Evolutionary conservation across 2,797 vertebrate species (phyloP).

Genomic region (Neoniphon sammara): DNA sequence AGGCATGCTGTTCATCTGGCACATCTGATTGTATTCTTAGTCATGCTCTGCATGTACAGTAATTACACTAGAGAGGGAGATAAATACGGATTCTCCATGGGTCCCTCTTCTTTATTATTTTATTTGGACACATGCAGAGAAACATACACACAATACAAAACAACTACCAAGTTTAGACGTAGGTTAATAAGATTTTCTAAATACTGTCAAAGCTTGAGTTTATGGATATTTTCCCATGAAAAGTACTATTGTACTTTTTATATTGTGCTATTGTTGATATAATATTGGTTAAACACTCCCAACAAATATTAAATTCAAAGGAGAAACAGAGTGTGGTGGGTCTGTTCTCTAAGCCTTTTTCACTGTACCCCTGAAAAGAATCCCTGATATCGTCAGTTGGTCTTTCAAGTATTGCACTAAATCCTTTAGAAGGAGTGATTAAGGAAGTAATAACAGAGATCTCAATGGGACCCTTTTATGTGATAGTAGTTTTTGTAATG

Average conservation of each 20-base stretch:
- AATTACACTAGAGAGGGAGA: constrained; percentile 23
- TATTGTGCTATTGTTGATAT: too few relatives aligned
- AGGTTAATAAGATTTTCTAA: too few relatives aligned
- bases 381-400: too few relatives aligned
- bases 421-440: background rate
- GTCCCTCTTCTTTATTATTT: background rate
- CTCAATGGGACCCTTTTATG: background rate
- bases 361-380: too few relatives aligned
- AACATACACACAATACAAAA: background rate
- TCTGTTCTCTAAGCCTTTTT: too few relatives aligned
- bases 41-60: background rate
- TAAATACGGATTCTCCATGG: background rate
- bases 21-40: constrained; percentile 22
- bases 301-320: too few relatives aligned
- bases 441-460: background rate
- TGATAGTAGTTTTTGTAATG: background rate
- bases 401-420: background rate
- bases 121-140: background rate
- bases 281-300: too few relatives aligned
- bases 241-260: too few relatives aligned
- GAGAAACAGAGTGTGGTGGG: too few relatives aligned
- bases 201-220: too few relatives aligned
- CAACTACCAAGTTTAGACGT: too few relatives aligned
- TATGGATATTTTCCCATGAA: too few relatives aligned
- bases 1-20: constrained; percentile 17